Conservation (phyloP, 1,140 invertebrate genomes). For the Eumaeus atala region DNA sequence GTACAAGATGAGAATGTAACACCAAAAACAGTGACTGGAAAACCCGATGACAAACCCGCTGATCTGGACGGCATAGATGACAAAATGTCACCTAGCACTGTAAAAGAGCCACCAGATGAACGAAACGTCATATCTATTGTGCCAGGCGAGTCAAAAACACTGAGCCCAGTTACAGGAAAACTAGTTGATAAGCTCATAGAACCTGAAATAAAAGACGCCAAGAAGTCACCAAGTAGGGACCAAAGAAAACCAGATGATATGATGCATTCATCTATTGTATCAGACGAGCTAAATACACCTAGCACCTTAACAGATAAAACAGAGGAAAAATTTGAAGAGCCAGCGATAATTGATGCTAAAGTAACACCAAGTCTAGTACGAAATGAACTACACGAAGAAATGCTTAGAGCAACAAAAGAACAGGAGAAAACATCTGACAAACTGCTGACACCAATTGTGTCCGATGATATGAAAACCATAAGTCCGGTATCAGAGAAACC, state of each 20-base stretch:
- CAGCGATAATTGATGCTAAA: neutral
- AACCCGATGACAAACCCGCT: no score
- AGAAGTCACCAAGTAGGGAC: constrained; percentile 10
- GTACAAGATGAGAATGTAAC: no score
- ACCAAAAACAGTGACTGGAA: no score
- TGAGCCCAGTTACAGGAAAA: neutral
- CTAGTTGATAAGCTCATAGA: neutral
- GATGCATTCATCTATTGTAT: neutral
- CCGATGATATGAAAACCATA: no score
- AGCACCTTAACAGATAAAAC: neutral
- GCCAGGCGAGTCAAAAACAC: no score
- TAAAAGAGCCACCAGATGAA: neutral
- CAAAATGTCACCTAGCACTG: no score
- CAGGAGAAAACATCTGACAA: neutral
- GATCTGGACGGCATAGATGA: neutral
- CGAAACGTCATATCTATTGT: neutral
- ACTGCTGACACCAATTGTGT: no score
- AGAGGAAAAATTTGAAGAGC: neutral
- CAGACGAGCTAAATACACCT: no score
- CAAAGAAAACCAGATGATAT: neutral
- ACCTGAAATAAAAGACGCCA: constrained; percentile 3
- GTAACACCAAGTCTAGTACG: neutral
- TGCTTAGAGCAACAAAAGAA: neutral
- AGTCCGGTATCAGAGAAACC: no score
- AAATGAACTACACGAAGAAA: neutral